Evolutionary conservation across 64 coral and sea anemone species (phyloP).

Genomic region (Actinia tenebrosa): DNA sequence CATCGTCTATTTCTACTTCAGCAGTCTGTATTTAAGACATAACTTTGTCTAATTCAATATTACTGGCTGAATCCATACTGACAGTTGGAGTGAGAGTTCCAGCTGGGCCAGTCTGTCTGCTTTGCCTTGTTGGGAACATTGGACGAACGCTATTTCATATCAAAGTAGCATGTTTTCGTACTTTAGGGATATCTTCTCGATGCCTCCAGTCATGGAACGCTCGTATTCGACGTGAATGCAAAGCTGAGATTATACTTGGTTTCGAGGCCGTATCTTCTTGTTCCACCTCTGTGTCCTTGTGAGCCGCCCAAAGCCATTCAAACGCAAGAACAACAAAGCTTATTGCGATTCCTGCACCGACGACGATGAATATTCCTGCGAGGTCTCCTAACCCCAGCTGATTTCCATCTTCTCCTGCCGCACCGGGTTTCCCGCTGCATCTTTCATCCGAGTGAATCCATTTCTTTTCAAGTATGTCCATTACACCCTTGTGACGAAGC

Average conservation of each 20-base stretch:
- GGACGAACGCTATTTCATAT: slow-evolving; percentile 5
- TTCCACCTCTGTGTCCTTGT: slow-evolving; percentile 24
- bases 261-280: slow-evolving; percentile 4
- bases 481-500: slow-evolving; percentile 50
- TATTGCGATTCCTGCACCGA: slow-evolving; percentile 43
- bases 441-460: slow-evolving; percentile 47
- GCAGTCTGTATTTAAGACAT: not conserved
- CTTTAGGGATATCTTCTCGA: slow-evolving; percentile 62
- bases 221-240: slow-evolving; percentile 33
- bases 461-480: slow-evolving; percentile 63
- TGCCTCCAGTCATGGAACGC: slow-evolving; percentile 70
- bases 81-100: too few relatives aligned
- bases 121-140: not conserved
- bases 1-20: slow-evolving; percentile 2
- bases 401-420: not conserved
- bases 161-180: slow-evolving; percentile 12
- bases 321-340: slow-evolving; percentile 56
- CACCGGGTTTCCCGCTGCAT: slow-evolving; percentile 10
- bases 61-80: not conserved
- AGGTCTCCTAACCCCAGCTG: slow-evolving; percentile 47
- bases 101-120: not conserved
- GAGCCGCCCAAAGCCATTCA: slow-evolving; percentile 65
- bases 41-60: not conserved
- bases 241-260: slow-evolving; percentile 13
- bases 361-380: slow-evolving; percentile 63